Conservation (phyloP, 2,113 vertebrate genomes). For the Rissa tridactyla region DNA sequence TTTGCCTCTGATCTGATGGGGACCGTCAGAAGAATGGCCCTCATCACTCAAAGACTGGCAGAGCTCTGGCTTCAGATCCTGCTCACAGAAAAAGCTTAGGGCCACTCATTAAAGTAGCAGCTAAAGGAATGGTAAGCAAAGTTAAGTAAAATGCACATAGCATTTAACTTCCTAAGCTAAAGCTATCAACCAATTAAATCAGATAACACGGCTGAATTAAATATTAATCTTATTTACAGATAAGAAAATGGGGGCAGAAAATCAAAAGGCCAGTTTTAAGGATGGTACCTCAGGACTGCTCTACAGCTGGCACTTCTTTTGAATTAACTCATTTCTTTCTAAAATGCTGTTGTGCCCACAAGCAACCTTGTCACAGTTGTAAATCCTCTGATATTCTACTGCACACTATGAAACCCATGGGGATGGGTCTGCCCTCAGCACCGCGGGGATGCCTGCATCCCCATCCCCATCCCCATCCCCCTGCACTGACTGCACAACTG, state of each 20-base stretch:
- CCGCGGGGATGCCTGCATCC: background rate
- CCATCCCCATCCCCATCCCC: background rate
- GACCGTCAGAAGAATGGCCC: background rate
- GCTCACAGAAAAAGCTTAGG: conserved; percentile 5
- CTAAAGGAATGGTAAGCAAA: conserved; percentile 32
- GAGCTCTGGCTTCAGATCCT: background rate
- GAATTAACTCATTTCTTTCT: background rate
- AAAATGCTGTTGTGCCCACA: background rate
- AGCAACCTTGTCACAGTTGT: background rate
- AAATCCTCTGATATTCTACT: background rate
- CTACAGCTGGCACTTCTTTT: background rate
- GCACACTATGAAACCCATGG: background rate
- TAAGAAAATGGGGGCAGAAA: background rate
- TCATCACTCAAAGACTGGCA: background rate
- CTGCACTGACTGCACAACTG: background rate
- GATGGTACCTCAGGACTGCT: background rate
- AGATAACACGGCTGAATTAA: conserved; percentile 2
- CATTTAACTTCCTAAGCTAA: conserved; percentile 32
- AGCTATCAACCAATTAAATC: conserved; percentile 30
- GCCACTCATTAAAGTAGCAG: conserved; percentile 9
- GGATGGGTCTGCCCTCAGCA: background rate
- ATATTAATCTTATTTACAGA: conserved; percentile 44
- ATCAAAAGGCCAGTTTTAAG: background rate
- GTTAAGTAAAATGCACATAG: conserved; percentile 6
- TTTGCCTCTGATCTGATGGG: background rate